These are phyloP conservation scores for Gopherus evgoodei DNA, from an alignment of 2,113 vertebrate genomes.

Conservation along the genomic window DNA sequence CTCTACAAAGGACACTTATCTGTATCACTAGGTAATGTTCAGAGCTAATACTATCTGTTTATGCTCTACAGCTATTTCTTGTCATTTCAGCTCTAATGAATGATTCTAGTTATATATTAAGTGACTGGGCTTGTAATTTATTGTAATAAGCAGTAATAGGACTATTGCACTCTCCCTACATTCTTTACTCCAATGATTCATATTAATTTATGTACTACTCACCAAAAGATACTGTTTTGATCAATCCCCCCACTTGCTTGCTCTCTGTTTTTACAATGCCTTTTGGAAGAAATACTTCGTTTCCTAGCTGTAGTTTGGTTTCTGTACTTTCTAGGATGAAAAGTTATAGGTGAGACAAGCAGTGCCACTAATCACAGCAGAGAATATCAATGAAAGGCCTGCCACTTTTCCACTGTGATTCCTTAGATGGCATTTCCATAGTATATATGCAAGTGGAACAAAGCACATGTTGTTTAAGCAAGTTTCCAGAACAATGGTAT, in stretches of 20 bases:
- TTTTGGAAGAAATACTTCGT: background rate
- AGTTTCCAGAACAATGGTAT: conserved; percentile 18
- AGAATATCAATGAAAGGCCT: conserved; percentile 43
- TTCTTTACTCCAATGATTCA: background rate
- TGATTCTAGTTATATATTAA: background rate
- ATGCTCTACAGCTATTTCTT: background rate
- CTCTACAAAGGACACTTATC: background rate
- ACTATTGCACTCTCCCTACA: background rate
- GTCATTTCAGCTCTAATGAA: background rate
- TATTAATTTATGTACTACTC: background rate
- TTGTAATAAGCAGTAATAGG: background rate
- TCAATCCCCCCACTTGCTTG: background rate
- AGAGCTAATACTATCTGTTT: background rate
- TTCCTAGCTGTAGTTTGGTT: background rate
- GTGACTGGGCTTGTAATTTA: background rate
- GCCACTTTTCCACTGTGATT: conserved; percentile 1
- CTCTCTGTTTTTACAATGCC: background rate
- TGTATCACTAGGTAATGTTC: background rate
- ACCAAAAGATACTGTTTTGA: background rate
- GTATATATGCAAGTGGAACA: conserved; percentile 4
- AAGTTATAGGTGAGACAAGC: background rate
- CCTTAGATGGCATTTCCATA: background rate
- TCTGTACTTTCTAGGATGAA: background rate
- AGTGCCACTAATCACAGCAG: conserved; percentile 5
- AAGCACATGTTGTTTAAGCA: conserved; percentile 32